Percentiles rank a stretch among this genome's conserved stretches.
Evolutionary conservation across 2,888 invertebrate species (phyloP).

Genomic region (Cantharis rustica): DNA sequence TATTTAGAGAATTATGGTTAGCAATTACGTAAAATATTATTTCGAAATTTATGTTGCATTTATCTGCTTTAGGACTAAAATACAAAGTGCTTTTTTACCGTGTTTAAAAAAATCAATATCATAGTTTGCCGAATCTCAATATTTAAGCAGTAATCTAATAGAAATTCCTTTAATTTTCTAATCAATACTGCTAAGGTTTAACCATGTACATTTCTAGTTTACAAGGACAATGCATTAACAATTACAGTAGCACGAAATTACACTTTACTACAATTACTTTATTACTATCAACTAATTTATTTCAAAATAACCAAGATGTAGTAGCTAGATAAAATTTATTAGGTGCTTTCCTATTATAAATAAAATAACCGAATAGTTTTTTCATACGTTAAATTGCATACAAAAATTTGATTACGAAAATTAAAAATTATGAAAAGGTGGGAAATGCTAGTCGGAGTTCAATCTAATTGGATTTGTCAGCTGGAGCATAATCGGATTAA

Average conservation of each 20-base stretch:
- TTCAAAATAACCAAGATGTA: neutral
- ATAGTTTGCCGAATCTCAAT: neutral
- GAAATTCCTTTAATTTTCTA: neutral
- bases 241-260: neutral
- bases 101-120: neutral
- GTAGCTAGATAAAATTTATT: too few species aligned
- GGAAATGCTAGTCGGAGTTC: neutral
- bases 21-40: neutral
- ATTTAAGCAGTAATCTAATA: neutral
- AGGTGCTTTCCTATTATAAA: too few species aligned
- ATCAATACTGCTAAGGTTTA: conserved; percentile 11
- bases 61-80: neutral
- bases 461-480: neutral
- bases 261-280: neutral
- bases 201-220: conserved; percentile 13
- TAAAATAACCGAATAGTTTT: neutral
- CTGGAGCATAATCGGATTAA: neutral
- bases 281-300: neutral
- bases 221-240: conserved; percentile 16
- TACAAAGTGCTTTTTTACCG: neutral
- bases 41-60: neutral
- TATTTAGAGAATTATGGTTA: neutral
- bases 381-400: neutral
- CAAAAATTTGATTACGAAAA: neutral
- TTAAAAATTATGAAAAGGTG: neutral